Evolutionary conservation across 2,888 invertebrate genomes (phyloP).

Genomic region (Neria commutata): DNA sequence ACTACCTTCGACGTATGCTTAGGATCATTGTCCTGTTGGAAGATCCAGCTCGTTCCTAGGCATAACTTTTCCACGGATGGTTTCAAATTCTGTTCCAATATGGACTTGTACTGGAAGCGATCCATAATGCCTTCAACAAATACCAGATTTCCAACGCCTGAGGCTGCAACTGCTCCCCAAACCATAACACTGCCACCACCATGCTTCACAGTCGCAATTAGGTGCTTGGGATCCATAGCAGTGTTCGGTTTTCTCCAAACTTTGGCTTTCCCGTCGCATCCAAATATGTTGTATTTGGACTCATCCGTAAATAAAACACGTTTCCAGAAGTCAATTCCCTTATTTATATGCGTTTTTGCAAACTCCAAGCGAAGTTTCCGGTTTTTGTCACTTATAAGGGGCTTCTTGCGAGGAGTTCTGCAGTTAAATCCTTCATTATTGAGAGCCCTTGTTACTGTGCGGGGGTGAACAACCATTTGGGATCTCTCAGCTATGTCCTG

Average conservation of each 20-base stretch:
- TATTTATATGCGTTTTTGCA: neutral
- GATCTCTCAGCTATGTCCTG: constrained; percentile 3
- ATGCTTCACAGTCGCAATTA: constrained; percentile 7
- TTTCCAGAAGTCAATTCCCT: neutral
- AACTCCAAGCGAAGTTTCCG: constrained; percentile 8
- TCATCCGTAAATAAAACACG: neutral
- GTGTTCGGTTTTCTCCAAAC: constrained; percentile 1
- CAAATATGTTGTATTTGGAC: neutral
- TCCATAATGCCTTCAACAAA: no score
- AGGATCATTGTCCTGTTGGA: constrained; percentile 23
- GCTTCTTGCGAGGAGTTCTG: constrained; percentile 10
- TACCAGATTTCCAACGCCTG: constrained; percentile 14
- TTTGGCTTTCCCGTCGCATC: constrained; percentile 1
- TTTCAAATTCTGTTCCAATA: constrained; percentile 13
- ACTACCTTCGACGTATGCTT: constrained; percentile 13
- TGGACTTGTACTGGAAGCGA: constrained; percentile 12
- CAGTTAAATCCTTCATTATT: constrained; percentile 9
- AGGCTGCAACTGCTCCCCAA: constrained; percentile 12
- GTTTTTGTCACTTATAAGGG: constrained; percentile 10
- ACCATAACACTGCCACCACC: constrained; percentile 17
- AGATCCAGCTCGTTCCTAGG: no score
- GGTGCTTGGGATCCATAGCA: constrained; percentile 1
- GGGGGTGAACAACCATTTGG: constrained; percentile 12
- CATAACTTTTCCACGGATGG: constrained; percentile 12
- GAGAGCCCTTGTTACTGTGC: constrained; percentile 6